These are phyloP conservation scores for Cardiocondyla obscurior DNA, from an alignment of 1,140 invertebrate species.

Conservation along the genomic window DNA sequence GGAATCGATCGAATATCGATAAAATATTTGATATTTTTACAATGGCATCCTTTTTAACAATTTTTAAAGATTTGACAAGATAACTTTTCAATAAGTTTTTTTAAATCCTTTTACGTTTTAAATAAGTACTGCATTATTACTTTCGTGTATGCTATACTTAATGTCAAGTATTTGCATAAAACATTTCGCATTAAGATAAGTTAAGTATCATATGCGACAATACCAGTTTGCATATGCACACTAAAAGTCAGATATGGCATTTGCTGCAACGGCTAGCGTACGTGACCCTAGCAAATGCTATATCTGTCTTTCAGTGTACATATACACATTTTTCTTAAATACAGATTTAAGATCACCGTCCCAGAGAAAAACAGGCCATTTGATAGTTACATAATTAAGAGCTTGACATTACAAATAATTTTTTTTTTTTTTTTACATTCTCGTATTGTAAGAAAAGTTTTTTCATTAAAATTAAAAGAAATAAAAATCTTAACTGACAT, in stretches of 20 bases:
- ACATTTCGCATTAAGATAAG: slow-evolving; percentile 21
- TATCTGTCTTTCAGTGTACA: too few relatives aligned
- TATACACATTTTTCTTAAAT: neutral
- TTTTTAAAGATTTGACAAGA: neutral
- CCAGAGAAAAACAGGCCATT: slow-evolving; percentile 17
- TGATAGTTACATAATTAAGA: slow-evolving; percentile 12
- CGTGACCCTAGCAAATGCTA: too few relatives aligned
- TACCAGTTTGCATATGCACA: slow-evolving; percentile 13
- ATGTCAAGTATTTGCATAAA: slow-evolving; percentile 32
- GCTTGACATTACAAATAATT: slow-evolving; percentile 13
- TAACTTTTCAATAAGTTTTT: slow-evolving; percentile 28
- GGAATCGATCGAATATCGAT: slow-evolving; percentile 33
- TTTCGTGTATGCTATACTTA: slow-evolving; percentile 41
- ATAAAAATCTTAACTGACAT: slow-evolving; percentile 33
- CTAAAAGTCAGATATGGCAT: too few relatives aligned
- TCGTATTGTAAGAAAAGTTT: neutral
- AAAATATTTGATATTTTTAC: slow-evolving; percentile 46
- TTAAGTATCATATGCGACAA: slow-evolving; percentile 1
- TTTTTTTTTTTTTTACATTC: neutral
- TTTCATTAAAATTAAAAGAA: neutral
- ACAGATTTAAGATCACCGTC: slow-evolving; percentile 1
- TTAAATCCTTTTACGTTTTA: slow-evolving; percentile 24
- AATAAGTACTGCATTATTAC: slow-evolving; percentile 27
- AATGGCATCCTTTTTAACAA: slow-evolving; percentile 35
- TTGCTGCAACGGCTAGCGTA: too few relatives aligned